A percentile compares a stretch with the other conserved stretches of the same genome.
Evolutionary conservation across 1,140 invertebrate genomes (phyloP).

Genomic region (Ruditapes philippinarum): DNA sequence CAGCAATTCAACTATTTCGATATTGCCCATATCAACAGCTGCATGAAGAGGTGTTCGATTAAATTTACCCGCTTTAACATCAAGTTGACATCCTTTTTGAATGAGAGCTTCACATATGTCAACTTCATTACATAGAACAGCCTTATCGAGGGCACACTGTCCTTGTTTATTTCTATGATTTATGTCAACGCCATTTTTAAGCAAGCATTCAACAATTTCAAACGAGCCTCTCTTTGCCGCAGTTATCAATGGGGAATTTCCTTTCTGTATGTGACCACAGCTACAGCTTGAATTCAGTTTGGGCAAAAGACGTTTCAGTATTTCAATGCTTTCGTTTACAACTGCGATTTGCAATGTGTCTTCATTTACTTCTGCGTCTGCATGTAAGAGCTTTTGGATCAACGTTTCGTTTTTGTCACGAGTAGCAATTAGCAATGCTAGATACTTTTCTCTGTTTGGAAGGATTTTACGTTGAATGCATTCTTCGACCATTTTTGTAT

Average conservation of each 20-base stretch:
- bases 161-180: not conserved
- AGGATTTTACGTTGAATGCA: not conserved
- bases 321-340: not conserved
- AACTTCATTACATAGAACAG: conserved; percentile 6
- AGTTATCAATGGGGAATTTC: conserved; percentile 22
- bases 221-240: conserved; percentile 3
- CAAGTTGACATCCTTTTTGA: not conserved
- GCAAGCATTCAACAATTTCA: not conserved
- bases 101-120: not conserved
- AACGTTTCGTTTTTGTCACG: not conserved
- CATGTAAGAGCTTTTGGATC: not conserved
- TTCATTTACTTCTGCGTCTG: conserved; percentile 21
- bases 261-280: not conserved
- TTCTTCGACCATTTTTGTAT: not conserved
- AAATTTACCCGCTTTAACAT: conserved; percentile 8
- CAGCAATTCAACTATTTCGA: not conserved
- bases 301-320: not conserved
- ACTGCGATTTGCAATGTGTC: conserved; percentile 22
- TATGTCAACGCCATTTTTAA: conserved; percentile 2
- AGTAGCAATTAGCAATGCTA: conserved; percentile 17
- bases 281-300: not conserved
- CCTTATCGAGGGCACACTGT: conserved; percentile 22
- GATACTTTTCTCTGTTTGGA: not conserved
- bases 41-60: conserved; percentile 37
- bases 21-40: conserved; percentile 27